Conservation (phyloP, 2,113 vertebrate genomes). For the Bos javanicus region DNA sequence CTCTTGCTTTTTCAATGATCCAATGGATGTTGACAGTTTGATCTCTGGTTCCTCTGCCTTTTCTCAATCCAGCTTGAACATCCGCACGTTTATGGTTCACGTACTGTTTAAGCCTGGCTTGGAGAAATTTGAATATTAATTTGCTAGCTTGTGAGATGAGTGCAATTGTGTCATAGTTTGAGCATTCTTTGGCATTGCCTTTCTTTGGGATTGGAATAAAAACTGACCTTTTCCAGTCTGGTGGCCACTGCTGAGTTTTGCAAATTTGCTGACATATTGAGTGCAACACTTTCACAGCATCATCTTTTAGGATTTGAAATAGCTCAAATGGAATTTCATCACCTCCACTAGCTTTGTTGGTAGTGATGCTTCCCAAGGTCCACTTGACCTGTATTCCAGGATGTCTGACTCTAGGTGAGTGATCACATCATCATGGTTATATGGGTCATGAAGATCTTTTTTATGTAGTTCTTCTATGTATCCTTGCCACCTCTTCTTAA, state of each 20-base stretch:
- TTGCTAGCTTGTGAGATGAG: neutral
- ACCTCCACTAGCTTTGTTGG: neutral
- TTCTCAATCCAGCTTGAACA: neutral
- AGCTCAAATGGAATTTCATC: neutral
- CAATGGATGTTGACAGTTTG: neutral
- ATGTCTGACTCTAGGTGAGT: neutral
- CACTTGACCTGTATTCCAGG: neutral
- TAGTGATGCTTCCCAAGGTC: neutral
- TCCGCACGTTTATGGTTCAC: neutral
- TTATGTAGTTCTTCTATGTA: neutral
- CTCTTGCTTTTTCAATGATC: neutral
- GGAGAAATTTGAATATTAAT: neutral
- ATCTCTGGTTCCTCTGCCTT: neutral
- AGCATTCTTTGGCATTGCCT: neutral
- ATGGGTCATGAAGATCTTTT: neutral
- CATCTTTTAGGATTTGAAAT: neutral
- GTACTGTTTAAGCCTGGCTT: neutral
- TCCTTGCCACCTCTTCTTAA: neutral
- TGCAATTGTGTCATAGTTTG: neutral
- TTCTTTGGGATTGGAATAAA: neutral
- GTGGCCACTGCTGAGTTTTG: neutral
- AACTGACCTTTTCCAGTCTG: neutral
- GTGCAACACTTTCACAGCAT: neutral
- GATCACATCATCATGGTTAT: neutral
- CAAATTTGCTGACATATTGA: neutral